A percentile compares a stretch with the other conserved stretches of the same genome.
phyloP scores from a whole-genome alignment of 2,113 vertebrate species.

The Gambusia holbrooki region DNA sequence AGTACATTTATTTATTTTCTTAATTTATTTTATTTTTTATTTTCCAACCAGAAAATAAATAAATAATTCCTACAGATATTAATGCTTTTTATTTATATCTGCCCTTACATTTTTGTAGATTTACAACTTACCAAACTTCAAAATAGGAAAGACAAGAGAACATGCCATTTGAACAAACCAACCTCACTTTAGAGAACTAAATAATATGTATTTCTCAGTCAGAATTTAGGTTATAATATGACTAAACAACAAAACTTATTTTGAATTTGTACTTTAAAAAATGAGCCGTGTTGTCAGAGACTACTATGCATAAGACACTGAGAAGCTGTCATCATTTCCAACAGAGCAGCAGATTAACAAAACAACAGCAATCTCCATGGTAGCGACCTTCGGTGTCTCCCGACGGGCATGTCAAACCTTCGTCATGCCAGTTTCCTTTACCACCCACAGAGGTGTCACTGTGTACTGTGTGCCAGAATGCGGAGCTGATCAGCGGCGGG shows the following conservation, averaged over 20 bases:
- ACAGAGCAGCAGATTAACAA: conserved; percentile 28
- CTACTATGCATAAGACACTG: conserved; percentile 11
- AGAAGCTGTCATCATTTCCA: conserved; percentile 29
- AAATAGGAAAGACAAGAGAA: no score
- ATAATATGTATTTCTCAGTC: background rate
- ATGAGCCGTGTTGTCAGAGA: background rate
- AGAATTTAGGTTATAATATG: background rate
- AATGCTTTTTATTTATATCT: no score
- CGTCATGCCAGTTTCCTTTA: conserved; percentile 68
- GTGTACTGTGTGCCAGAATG: conserved; percentile 55
- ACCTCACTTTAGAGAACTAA: no score
- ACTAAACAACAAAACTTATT: background rate
- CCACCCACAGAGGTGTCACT: conserved; percentile 71
- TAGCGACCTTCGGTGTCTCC: conserved; percentile 66
- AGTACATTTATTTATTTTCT: background rate
- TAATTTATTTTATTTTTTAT: no score
- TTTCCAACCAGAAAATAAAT: no score
- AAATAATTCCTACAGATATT: no score
- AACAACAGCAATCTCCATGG: conserved; percentile 57
- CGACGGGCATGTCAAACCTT: conserved; percentile 58
- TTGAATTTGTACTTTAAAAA: background rate
- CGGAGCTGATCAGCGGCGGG: conserved; percentile 33
- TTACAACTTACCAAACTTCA: no score
- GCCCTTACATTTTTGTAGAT: no score
- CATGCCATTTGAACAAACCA: no score